Evolutionary conservation across 2,113 vertebrate genomes (phyloP).

Genomic region (Chaenogobius annularis): DNA sequence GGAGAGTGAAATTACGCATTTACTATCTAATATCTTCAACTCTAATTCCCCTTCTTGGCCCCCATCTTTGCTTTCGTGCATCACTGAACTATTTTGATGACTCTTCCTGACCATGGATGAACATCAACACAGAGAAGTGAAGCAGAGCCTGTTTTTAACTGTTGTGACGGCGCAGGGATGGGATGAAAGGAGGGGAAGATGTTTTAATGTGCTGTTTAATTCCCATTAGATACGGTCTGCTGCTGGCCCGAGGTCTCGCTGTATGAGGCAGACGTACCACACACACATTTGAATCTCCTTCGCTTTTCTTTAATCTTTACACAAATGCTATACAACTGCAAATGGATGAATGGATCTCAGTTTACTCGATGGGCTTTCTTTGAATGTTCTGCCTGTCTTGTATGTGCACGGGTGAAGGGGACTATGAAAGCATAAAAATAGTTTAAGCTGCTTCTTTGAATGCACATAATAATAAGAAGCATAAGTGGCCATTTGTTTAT

Average conservation of each 20-base stretch:
- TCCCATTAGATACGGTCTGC: slow-evolving; percentile 57
- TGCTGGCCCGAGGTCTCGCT: slow-evolving; percentile 38
- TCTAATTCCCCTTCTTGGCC: not conserved
- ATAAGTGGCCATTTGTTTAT: no score
- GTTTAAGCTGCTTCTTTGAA: not conserved
- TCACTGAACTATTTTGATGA: not conserved
- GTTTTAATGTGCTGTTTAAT: slow-evolving; percentile 58
- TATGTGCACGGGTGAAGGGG: not conserved
- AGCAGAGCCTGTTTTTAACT: slow-evolving; percentile 41
- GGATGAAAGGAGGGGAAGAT: slow-evolving; percentile 32
- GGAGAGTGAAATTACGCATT: not conserved
- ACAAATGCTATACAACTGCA: not conserved
- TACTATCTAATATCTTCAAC: not conserved
- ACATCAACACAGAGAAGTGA: slow-evolving; percentile 4
- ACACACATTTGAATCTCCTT: slow-evolving; percentile 2
- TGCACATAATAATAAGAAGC: not conserved
- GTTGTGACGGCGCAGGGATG: slow-evolving; percentile 29
- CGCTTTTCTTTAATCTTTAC: not conserved
- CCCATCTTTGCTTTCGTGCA: not conserved
- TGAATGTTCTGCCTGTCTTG: not conserved
- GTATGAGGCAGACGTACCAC: slow-evolving; percentile 37
- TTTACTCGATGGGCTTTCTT: not conserved
- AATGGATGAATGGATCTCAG: not conserved
- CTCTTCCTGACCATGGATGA: not conserved
- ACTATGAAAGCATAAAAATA: not conserved